Conservation (phyloP, 2,113 vertebrate genomes). For the Bos taurus region ARS-UCD2.0 NC_037334.1:65529501-65530000, state of each 20-base stretch:
- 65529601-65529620: neutral
- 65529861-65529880: neutral
- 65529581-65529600: neutral
- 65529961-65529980: neutral
- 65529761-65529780: neutral
- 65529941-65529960: neutral
- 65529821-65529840: neutral
- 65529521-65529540: neutral
- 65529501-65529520: neutral
- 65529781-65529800: neutral
- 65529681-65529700: neutral
- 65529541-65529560: neutral
- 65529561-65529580: accelerated
- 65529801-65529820: neutral
- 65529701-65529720: accelerated
- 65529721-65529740: accelerated
- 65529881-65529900: neutral
- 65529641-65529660: neutral
- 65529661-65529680: neutral
- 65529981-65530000: neutral
- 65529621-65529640: neutral
- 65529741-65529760: neutral
- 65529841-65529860: neutral
- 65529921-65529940: neutral
- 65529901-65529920: neutral